Conservation (phyloP, 1,140 invertebrate species). For the Drosophila bipectinata region DNA sequence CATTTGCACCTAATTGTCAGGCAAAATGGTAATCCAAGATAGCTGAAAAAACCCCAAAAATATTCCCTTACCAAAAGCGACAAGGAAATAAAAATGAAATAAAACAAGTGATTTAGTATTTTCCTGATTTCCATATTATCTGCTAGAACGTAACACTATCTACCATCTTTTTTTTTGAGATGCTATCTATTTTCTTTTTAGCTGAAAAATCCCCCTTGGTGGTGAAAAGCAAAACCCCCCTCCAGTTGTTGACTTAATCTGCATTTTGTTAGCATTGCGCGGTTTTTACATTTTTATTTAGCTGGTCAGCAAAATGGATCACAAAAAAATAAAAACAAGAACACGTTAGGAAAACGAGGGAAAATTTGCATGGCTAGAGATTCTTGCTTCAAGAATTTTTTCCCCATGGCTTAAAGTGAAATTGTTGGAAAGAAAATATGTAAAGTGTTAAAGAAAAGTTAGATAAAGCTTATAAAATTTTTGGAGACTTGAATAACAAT, state of each 20-base stretch:
- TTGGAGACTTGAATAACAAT: neutral
- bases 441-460: slow-evolving; percentile 5
- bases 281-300: slow-evolving; percentile 40
- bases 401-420: slow-evolving; percentile 1
- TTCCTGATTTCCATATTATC: neutral
- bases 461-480: neutral
- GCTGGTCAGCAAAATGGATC: slow-evolving; percentile 28
- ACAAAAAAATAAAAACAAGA: slow-evolving; percentile 1
- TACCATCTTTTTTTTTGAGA: neutral
- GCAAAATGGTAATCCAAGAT: slow-evolving; percentile 25
- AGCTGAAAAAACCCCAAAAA: slow-evolving; percentile 4
- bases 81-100: neutral
- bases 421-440: neutral
- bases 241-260: slow-evolving; percentile 69
- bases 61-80: neutral
- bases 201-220: neutral
- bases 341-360: neutral
- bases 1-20: slow-evolving; percentile 82
- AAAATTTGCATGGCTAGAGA: slow-evolving; percentile 23
- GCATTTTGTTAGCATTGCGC: slow-evolving; percentile 55
- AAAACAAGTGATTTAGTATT: slow-evolving; percentile 25
- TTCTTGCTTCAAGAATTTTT: slow-evolving; percentile 6
- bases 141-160: slow-evolving; percentile 6
- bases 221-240: neutral
- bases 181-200: slow-evolving; percentile 12